Evolutionary conservation across 2,113 vertebrate genomes (phyloP).

Genomic region (Stegastes partitus): DNA sequence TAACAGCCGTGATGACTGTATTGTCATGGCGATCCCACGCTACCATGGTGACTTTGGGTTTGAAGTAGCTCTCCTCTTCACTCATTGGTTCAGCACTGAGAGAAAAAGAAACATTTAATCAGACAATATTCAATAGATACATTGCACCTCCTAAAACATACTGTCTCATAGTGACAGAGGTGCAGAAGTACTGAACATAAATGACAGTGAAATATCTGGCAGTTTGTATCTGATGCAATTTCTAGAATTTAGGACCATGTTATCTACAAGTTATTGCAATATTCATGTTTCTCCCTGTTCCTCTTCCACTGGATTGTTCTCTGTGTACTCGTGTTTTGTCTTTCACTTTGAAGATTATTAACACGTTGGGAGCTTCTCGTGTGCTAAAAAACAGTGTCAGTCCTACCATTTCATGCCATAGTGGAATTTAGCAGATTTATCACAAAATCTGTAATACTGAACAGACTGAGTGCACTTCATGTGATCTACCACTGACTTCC

Average conservation of each 20-base stretch:
- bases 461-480: neutral
- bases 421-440: no score
- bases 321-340: neutral
- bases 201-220: no score
- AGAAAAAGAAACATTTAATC: neutral
- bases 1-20: slow-evolving; percentile 96
- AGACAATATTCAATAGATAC: neutral
- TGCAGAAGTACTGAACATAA: no score
- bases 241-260: neutral
- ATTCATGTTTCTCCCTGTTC: neutral
- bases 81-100: slow-evolving; percentile 75
- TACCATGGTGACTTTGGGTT: slow-evolving; percentile 99
- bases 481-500: neutral
- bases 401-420: no score
- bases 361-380: neutral
- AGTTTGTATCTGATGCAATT: neutral
- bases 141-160: no score
- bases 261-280: neutral
- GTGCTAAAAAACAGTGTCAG: no score
- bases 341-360: neutral
- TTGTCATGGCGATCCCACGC: slow-evolving; percentile 96
- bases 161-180: no score
- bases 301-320: neutral
- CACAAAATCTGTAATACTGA: neutral
- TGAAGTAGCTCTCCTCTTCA: slow-evolving; percentile 92